Percentiles rank a stretch among this genome's conserved stretches.
These are phyloP conservation scores for Anhinga rufa DNA, from an alignment of 2,113 vertebrate genomes.

Conservation along the genomic window DNA sequence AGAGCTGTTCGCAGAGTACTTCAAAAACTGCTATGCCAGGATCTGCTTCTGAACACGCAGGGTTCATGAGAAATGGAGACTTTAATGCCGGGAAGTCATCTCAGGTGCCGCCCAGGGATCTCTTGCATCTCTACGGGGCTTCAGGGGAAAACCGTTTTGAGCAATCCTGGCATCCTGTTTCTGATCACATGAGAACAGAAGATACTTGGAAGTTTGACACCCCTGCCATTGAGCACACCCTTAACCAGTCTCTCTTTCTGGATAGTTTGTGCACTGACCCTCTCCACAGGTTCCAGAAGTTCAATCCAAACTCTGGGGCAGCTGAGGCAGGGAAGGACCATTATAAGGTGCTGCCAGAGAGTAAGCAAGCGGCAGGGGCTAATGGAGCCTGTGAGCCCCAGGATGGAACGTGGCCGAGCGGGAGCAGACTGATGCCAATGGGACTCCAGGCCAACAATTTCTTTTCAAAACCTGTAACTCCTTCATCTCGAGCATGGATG, in stretches of 20 bases:
- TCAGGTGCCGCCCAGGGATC: conserved; percentile 65
- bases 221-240: conserved; percentile 83
- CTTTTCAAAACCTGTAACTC: conserved; percentile 67
- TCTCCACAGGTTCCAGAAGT: conserved; percentile 77
- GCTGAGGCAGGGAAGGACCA: conserved; percentile 73
- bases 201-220: conserved; percentile 85
- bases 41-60: conserved; percentile 28
- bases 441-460: conserved; percentile 66
- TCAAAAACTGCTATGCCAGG: conserved; percentile 72
- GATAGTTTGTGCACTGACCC: conserved; percentile 81
- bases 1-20: conserved; percentile 51
- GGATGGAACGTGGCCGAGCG: conserved; percentile 34
- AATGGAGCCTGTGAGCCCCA: conserved; percentile 66
- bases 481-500: conserved; percentile 73
- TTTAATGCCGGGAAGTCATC: background rate
- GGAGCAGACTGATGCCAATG: conserved; percentile 14
- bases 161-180: conserved; percentile 76
- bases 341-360: conserved; percentile 84
- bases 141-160: conserved; percentile 76
- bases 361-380: conserved; percentile 51
- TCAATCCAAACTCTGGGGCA: conserved; percentile 30
- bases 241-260: conserved; percentile 85
- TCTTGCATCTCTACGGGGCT: conserved; percentile 75
- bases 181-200: conserved; percentile 76
- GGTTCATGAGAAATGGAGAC: conserved; percentile 55